These are phyloP conservation scores for Nyctibius bracteatus DNA, from an alignment of 2,113 vertebrate genomes.

Conservation along the genomic window DNA sequence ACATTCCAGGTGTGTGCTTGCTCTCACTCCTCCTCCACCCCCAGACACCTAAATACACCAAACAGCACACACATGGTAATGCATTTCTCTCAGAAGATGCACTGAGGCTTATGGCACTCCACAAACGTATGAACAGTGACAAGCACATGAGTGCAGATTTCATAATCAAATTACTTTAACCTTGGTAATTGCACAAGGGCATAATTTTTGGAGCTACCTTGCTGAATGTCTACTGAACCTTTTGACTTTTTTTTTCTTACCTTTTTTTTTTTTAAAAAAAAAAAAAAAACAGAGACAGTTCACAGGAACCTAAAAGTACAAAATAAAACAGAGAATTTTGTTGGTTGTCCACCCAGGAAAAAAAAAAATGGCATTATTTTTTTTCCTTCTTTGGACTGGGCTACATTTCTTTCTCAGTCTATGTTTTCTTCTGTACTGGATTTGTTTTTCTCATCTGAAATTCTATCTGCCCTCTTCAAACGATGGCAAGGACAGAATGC, in stretches of 20 bases:
- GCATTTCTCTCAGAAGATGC: neutral
- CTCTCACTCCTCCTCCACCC: neutral
- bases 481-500: fast-evolving
- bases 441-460: neutral
- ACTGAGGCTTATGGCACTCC: neutral
- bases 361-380: too few relatives aligned
- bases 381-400: neutral
- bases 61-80: neutral
- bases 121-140: neutral
- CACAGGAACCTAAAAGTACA: neutral
- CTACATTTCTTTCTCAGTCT: neutral
- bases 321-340: neutral
- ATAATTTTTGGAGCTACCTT: neutral
- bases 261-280: neutral
- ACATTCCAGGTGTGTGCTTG: neutral
- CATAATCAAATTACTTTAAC: neutral
- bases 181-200: neutral
- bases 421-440: neutral
- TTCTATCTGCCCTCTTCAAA: neutral
- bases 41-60: neutral
- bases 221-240: neutral
- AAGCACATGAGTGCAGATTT: neutral
- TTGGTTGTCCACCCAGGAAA: neutral
- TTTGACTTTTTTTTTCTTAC: neutral
- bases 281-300: neutral